Conservation (phyloP, 2,888 invertebrate genomes). For the Hetaerina titia region DNA sequence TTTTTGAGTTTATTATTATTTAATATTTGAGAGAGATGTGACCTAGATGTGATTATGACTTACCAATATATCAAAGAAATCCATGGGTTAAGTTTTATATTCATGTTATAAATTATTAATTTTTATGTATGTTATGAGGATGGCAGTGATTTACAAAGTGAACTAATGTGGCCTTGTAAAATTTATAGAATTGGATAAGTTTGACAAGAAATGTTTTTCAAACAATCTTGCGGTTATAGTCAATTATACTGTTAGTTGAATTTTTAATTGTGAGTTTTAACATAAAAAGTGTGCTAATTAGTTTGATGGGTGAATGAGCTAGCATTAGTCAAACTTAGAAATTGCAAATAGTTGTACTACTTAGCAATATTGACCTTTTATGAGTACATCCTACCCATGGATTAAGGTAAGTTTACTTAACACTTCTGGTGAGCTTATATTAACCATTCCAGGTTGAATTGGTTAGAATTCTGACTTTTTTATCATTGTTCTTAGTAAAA, state of each 20-base stretch:
- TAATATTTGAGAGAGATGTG: neutral
- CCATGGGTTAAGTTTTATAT: neutral
- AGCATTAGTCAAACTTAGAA: neutral
- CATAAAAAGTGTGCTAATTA: neutral
- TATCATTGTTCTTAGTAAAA: neutral
- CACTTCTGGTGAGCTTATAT: neutral
- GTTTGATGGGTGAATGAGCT: neutral
- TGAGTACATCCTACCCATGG: neutral
- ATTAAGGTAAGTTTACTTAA: neutral
- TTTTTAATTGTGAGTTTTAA: conserved; percentile 2
- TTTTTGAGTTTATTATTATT: neutral
- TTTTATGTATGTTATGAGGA: neutral
- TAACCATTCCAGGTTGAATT: neutral
- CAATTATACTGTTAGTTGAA: conserved; percentile 9
- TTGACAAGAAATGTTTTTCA: conserved; percentile 29
- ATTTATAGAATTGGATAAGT: conserved; percentile 26
- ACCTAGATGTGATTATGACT: neutral
- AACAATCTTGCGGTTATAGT: conserved; percentile 29
- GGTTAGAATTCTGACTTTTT: neutral
- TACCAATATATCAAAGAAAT: neutral
- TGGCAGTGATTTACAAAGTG: conserved; percentile 39
- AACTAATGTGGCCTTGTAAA: conserved; percentile 34
- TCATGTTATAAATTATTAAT: conserved; percentile 2
- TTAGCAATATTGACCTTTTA: neutral
- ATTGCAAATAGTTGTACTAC: neutral